Evolutionary conservation across 2,888 invertebrate genomes (phyloP).

Genomic region (Leptothorax acervorum): DNA sequence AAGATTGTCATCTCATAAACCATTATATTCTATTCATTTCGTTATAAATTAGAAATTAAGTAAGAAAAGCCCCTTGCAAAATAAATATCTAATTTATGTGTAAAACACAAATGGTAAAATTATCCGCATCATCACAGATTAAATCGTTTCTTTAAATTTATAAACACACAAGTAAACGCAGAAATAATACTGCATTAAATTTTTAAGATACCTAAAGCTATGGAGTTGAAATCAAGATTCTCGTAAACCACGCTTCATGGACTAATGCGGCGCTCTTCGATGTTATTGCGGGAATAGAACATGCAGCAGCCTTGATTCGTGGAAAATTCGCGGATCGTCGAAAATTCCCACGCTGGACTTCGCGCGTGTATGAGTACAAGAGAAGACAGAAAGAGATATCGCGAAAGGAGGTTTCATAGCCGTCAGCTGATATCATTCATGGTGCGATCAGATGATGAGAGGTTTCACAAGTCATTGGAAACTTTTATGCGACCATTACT

Average conservation of each 20-base stretch:
- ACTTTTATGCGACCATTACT: constrained; percentile 45
- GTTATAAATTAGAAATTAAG: neutral
- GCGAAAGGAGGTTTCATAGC: constrained; percentile 37
- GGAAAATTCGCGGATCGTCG: constrained; percentile 68
- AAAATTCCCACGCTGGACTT: constrained; percentile 64
- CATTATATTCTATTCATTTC: neutral
- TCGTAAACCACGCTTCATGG: constrained; percentile 49
- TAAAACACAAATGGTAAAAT: neutral
- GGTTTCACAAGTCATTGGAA: constrained; percentile 59
- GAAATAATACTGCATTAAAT: neutral
- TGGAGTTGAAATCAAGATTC: constrained; percentile 39
- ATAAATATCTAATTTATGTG: neutral
- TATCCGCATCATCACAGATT: neutral
- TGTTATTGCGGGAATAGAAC: constrained; percentile 68
- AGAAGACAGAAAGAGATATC: neutral
- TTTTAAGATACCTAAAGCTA: neutral
- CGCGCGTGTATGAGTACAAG: neutral
- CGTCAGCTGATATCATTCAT: constrained; percentile 37
- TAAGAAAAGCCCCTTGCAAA: neutral
- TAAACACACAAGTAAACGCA: neutral
- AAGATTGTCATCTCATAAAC: neutral
- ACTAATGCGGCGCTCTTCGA: constrained; percentile 55
- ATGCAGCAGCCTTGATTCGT: constrained; percentile 59
- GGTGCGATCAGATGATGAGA: constrained; percentile 33
- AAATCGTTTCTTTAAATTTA: constrained; percentile 49